Base-by-base conservation (phyloP, 2,888 invertebrate species). In the Orthosia incerta region DNA sequence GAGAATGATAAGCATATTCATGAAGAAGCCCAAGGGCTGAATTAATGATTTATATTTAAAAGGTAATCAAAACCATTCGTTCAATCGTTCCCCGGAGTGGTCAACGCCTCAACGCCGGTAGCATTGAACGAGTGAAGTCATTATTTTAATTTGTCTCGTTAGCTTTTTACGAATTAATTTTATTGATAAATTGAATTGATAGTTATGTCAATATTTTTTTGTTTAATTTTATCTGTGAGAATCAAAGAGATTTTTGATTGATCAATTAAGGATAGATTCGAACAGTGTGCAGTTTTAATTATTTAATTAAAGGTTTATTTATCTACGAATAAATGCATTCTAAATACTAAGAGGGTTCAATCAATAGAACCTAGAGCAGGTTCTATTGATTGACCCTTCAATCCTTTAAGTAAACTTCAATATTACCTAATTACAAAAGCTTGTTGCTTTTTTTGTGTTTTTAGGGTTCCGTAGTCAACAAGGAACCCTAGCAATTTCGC, bases 1-100 rank as follows among this genome's bases (percentile, higher is more conserved):
- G 67, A 70, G 79, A 85, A 89, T 90, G 88, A 91, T 91, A 91
- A 90, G 90, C 82, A 88, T 90, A 92, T 93, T 92, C 90, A 90
- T 89, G 88, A 85, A 81, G 74, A 85, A 82, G 87, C 84, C 80
- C 74, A 80, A 84, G 82, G 85, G 88, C 80, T 67, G 73, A 79
- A 85, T 87, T 69, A 80, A 85, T 76, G 83, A 85, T 89, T 85
- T 81, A 75, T 82, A 69, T 68, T 78, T 69, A 71, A 79, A 80
- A 83, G 51, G 31, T 57, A 62, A 51, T 57, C 39, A 77, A 76
- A 71, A 63, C 23, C 57, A 77, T 57, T 71, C 55, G 50, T 51
- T 62, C 65, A 71, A 79, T 80, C 70, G 69, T 78, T 77, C 71
- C 76, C 75, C 63, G 68, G 63, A 78, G 78, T 79, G 69, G 67